phyloP scores from a whole-genome alignment of 2,113 vertebrate species.

The Clinocottus analis region DNA sequence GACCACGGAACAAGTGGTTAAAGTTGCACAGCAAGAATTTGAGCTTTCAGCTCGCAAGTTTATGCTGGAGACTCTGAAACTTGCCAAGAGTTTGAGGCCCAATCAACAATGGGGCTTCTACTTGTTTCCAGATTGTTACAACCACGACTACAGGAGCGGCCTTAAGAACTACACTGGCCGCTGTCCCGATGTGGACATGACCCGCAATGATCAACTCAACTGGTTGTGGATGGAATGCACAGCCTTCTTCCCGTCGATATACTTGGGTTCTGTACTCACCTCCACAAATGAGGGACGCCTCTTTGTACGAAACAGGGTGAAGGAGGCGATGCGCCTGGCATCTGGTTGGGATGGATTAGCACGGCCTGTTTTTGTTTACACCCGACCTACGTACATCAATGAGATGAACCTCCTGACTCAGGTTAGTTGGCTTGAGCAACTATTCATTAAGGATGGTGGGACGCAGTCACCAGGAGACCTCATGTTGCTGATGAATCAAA shows the following conservation, averaged over 20 bases:
- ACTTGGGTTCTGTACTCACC: slow-evolving; percentile 74
- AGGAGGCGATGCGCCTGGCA: slow-evolving; percentile 84
- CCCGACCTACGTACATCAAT: slow-evolving; percentile 82
- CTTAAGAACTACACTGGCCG: slow-evolving; percentile 82
- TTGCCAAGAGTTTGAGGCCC: slow-evolving; percentile 80
- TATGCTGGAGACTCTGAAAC: slow-evolving; percentile 83
- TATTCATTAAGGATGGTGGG: too few relatives aligned
- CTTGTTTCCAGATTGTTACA: slow-evolving; percentile 89
- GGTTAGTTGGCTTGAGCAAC: slow-evolving; percentile 67
- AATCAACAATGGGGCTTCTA: slow-evolving; percentile 88
- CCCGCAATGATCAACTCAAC: slow-evolving; percentile 83
- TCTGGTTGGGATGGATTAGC: slow-evolving; percentile 77
- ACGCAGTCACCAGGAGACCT: too few relatives aligned
- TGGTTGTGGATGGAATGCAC: slow-evolving; percentile 88
- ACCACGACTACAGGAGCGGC: slow-evolving; percentile 83
- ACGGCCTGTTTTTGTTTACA: slow-evolving; percentile 85
- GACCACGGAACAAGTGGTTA: slow-evolving; percentile 74
- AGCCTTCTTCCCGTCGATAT: slow-evolving; percentile 86
- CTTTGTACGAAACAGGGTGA: slow-evolving; percentile 83
- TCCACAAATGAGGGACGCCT: slow-evolving; percentile 76
- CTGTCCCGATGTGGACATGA: slow-evolving; percentile 81
- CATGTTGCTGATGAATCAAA: too few relatives aligned
- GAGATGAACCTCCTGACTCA: slow-evolving; percentile 77
- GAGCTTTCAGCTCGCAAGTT: slow-evolving; percentile 82
- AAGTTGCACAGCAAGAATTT: slow-evolving; percentile 83